Evolutionary conservation across 2,797 vertebrate genomes (phyloP).

Genomic region (Crypturellus tataupa): DNA sequence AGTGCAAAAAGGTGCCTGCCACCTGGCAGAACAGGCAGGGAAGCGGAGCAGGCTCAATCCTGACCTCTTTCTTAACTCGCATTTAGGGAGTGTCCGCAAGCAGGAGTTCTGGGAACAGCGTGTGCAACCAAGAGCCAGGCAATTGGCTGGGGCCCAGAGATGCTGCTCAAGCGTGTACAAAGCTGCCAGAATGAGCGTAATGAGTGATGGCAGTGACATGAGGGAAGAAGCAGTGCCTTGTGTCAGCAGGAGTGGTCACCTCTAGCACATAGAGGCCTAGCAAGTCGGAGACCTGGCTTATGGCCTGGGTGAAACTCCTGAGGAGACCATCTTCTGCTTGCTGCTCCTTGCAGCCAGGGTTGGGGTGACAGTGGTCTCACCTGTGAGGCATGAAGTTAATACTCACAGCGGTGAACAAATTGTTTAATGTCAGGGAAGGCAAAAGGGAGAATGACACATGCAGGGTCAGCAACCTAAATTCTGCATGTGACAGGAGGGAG

Average conservation of each 20-base stretch:
- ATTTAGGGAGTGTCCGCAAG: conserved; percentile 26
- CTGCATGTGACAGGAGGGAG: not conserved
- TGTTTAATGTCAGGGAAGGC: not conserved
- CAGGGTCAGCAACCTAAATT: not conserved
- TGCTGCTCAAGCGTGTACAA: not conserved
- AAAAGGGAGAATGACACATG: not conserved
- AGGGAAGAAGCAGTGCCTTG: not conserved
- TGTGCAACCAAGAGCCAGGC: conserved; percentile 24
- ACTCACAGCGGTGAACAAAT: not conserved
- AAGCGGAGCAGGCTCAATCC: not conserved
- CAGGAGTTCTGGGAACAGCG: conserved; percentile 31
- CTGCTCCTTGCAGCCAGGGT: not conserved
- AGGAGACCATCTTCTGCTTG: not conserved
- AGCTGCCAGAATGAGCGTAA: conserved; percentile 5
- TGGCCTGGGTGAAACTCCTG: not conserved
- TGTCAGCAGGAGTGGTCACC: not conserved
- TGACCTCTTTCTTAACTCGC: conserved; percentile 19
- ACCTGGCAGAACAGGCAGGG: not conserved
- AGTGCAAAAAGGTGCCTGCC: not conserved
- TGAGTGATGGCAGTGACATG: not conserved
- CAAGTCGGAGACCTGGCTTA: not conserved
- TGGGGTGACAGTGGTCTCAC: not conserved
- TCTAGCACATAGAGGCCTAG: not conserved
- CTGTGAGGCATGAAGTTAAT: not conserved
- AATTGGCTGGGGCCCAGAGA: not conserved